Base-by-base conservation (phyloP, 2,888 invertebrate species). In the Euproctis similis region DNA sequence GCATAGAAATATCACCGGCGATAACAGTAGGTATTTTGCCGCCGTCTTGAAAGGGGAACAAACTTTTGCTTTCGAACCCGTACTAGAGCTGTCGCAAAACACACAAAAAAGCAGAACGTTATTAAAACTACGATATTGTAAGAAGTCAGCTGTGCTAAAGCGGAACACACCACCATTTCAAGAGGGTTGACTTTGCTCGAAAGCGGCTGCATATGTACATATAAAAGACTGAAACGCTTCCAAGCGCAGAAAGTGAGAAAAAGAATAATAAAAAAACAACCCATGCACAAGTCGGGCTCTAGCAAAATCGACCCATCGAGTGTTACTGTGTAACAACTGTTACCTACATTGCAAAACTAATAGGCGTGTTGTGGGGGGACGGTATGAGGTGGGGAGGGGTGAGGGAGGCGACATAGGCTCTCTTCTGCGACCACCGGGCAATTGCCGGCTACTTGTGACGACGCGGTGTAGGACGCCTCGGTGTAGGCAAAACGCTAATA, bases 1-100 rank as follows among this genome's bases (percentile, higher is more conserved):
- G 87, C 88, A 90, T 82, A 90, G 88, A 89, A 90, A 90, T 87
- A 89, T 89, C 87, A 90, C 89, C 77, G 90, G 89, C 87, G 89
- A 88, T 86, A 90, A 86, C 82, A 90, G 87, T 78, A 90, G 87
- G 81, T 89, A 87, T 88, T 89, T 89, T 85, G 89, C 87, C 78
- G 89, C 89, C 85, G 88, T 89, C 89, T 89, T 90, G 88, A 89
- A 89, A 87, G 89, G 88, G 81, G 88, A 88, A 87, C 89, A 89
- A 75, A 84, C 86, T 87, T 88, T 88, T 80, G 87, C 85, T 87
- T 88, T 88, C 87, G 81, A 71, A 69, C 84, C 78, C 74, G 82
- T 72, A 74, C 81, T 85, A 84, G 78, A 81, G 81, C 85, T 86
- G 85, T 77, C 72, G 78, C 76, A 75, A 73, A 72, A 75, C 74